Evolutionary conservation across 2,888 invertebrate genomes (phyloP).

Genomic region (Abrostola triplasia): DNA sequence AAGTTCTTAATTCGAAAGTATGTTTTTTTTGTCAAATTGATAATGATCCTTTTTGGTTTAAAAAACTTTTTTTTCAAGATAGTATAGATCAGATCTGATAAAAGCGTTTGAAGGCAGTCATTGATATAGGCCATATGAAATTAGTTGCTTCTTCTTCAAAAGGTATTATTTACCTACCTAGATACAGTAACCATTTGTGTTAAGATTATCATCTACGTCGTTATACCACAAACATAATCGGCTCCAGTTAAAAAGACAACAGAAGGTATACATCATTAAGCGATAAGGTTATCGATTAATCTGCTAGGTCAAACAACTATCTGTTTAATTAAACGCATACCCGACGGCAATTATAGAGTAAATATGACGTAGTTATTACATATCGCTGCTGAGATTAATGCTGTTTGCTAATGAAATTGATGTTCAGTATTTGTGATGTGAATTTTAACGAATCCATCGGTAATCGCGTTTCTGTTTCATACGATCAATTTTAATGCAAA

Average conservation of each 20-base stretch:
- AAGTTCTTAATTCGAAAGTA: too few relatives aligned
- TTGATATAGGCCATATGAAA: too few relatives aligned
- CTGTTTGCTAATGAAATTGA: constrained; percentile 69
- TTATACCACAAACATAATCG: not conserved
- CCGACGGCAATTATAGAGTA: constrained; percentile 63
- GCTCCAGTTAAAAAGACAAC: constrained; percentile 13
- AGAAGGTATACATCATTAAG: constrained; percentile 23
- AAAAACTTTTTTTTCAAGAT: too few relatives aligned
- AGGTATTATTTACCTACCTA: too few relatives aligned
- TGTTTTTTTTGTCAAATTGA: too few relatives aligned
- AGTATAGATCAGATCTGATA: too few relatives aligned
- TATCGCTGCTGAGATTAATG: constrained; percentile 64
- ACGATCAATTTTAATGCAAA: constrained; percentile 43
- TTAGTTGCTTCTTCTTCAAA: too few relatives aligned
- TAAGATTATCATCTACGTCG: not conserved
- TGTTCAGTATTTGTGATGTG: constrained; percentile 61
- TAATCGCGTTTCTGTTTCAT: constrained; percentile 37
- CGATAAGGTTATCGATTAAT: constrained; percentile 52
- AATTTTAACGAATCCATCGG: constrained; percentile 57
- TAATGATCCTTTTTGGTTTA: too few relatives aligned
- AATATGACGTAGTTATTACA: constrained; percentile 63
- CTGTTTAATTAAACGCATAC: constrained; percentile 64
- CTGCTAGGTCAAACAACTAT: constrained; percentile 54
- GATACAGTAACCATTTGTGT: not conserved
- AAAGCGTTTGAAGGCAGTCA: too few relatives aligned